Evolutionary conservation across 1,140 invertebrate genomes (phyloP).

Genomic region (Mactra quadrangularis): DNA sequence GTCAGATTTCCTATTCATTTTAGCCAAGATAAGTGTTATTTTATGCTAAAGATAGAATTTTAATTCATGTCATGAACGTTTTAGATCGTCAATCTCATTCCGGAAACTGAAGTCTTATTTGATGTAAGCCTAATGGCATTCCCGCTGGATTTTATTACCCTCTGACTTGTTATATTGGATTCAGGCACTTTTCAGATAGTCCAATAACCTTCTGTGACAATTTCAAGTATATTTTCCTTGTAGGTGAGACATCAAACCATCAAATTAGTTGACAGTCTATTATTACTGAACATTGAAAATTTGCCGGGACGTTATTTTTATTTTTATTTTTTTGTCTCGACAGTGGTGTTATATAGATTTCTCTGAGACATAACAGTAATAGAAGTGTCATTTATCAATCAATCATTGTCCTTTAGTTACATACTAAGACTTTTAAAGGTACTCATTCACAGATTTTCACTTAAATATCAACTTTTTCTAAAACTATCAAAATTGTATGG

Average conservation of each 20-base stretch:
- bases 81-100: slow-evolving; percentile 40
- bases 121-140: slow-evolving; percentile 52
- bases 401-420: too few species aligned
- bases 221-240: slow-evolving; percentile 53
- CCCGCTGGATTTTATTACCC: slow-evolving; percentile 48
- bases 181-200: slow-evolving; percentile 36
- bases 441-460: too few species aligned
- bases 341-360: too few species aligned
- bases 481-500: too few species aligned
- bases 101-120: slow-evolving; percentile 55
- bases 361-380: too few species aligned
- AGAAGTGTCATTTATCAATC: too few species aligned
- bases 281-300: slow-evolving; percentile 25
- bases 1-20: slow-evolving; percentile 56
- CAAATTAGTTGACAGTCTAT: slow-evolving; percentile 31
- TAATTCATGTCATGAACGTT: slow-evolving; percentile 61
- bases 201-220: slow-evolving; percentile 51
- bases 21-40: slow-evolving; percentile 61
- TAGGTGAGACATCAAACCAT: slow-evolving; percentile 40
- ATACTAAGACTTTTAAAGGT: too few species aligned
- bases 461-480: too few species aligned
- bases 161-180: slow-evolving; percentile 48
- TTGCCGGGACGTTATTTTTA: too few species aligned
- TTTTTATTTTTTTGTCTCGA: too few species aligned
- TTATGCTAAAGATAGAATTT: slow-evolving; percentile 64